phyloP scores from a whole-genome alignment of 2,797 vertebrate genomes.

The Scleropages formosus region DNA sequence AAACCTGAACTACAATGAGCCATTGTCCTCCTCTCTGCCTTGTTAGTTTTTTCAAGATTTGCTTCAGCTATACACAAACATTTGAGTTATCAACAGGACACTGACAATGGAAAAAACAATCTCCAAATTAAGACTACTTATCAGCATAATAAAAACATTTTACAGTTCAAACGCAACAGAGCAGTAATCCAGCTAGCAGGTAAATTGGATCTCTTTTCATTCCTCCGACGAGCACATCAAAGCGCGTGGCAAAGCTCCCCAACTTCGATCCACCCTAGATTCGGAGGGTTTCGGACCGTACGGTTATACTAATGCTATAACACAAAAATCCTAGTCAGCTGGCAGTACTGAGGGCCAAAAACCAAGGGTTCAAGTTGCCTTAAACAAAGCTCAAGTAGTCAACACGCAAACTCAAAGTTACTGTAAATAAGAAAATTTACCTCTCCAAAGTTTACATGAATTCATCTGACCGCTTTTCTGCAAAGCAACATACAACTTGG shows the following conservation, averaged over 20 bases:
- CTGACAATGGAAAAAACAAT: background rate
- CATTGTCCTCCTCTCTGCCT: too few relatives aligned
- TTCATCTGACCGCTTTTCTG: too few relatives aligned
- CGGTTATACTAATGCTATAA: background rate
- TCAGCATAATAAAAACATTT: conserved; percentile 33
- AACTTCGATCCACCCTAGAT: background rate
- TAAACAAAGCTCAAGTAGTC: too few relatives aligned
- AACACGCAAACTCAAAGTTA: too few relatives aligned
- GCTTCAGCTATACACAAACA: background rate
- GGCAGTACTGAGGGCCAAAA: conserved; percentile 12
- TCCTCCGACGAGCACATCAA: conserved; percentile 38
- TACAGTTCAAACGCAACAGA: conserved; percentile 32
- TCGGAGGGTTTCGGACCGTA: background rate
- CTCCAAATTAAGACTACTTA: conserved; percentile 29
- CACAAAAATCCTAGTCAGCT: background rate
- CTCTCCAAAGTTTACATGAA: too few relatives aligned
- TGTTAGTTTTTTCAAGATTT: too few relatives aligned
- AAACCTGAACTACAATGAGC: too few relatives aligned
- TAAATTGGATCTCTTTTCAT: conserved; percentile 9
- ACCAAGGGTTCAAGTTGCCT: too few relatives aligned
- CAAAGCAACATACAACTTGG: too few relatives aligned
- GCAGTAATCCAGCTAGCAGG: conserved; percentile 1
- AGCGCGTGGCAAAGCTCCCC: conserved; percentile 28
- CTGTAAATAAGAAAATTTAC: too few relatives aligned
- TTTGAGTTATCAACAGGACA: background rate